phyloP scores from a whole-genome alignment of 2,113 vertebrate genomes.

The Steatornis caripensis region DNA sequence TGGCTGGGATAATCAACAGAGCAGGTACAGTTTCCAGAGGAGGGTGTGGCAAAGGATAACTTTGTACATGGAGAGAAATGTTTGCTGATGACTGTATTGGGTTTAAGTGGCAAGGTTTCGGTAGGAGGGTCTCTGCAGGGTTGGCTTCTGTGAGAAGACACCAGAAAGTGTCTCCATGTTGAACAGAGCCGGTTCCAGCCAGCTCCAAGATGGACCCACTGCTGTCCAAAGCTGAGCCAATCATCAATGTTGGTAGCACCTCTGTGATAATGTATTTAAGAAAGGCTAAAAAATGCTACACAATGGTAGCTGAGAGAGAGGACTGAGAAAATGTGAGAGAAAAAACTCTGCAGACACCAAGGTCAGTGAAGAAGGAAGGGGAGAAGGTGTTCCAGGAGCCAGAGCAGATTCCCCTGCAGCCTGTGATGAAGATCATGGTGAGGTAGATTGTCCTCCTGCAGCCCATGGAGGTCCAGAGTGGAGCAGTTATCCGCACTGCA shows the following conservation, averaged over 20 bases:
- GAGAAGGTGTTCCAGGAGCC: fast-evolving
- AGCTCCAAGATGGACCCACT: neutral
- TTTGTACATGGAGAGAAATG: neutral
- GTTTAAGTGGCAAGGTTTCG: neutral
- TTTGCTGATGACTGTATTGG: neutral
- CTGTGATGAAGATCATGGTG: neutral
- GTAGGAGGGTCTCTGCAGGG: neutral
- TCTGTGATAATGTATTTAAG: neutral
- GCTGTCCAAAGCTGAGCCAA: neutral
- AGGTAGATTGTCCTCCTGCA: neutral
- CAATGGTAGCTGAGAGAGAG: neutral
- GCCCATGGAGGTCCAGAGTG: neutral
- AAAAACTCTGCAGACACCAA: neutral
- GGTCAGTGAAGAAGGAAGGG: neutral
- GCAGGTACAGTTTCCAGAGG: neutral
- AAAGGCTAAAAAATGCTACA: neutral
- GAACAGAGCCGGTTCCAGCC: neutral
- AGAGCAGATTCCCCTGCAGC: neutral
- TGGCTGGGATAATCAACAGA: neutral
- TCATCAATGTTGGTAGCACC: fast-evolving
- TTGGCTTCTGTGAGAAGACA: neutral
- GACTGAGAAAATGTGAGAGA: neutral
- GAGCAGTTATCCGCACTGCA: neutral
- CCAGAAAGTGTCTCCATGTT: neutral
- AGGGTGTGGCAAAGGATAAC: neutral